Evolutionary conservation across 2,888 invertebrate species (phyloP).

Genomic region (Yponomeuta cagnagella): DNA sequence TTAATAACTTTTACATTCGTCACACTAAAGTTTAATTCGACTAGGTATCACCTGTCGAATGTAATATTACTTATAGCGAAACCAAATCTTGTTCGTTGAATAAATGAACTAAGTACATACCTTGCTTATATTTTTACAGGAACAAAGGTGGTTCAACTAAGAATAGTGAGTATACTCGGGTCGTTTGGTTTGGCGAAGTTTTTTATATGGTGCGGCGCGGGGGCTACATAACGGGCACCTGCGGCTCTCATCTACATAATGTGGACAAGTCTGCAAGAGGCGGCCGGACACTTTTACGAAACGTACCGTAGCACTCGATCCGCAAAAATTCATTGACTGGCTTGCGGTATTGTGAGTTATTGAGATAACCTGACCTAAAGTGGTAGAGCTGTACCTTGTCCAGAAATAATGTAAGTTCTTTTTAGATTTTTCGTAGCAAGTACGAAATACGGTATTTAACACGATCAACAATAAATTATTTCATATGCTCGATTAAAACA

Average conservation of each 20-base stretch:
- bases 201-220: constrained; percentile 55
- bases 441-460: neutral
- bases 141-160: constrained; percentile 42
- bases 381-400: neutral
- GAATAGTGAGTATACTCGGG: constrained; percentile 52
- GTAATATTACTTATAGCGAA: no score
- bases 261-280: constrained; percentile 49
- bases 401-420: neutral
- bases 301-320: constrained; percentile 15
- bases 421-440: neutral
- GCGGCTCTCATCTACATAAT: constrained; percentile 70
- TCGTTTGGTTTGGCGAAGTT: constrained; percentile 62
- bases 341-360: neutral
- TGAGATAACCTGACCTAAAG: neutral
- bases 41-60: no score
- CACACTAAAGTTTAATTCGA: no score
- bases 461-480: no score
- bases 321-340: neutral
- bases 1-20: no score
- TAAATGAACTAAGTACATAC: neutral
- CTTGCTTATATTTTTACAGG: neutral
- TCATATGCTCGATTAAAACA: no score
- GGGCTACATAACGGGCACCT: constrained; percentile 67
- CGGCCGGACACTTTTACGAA: constrained; percentile 45
- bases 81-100: neutral